phyloP scores from a whole-genome alignment of 1,140 invertebrate genomes.

The Sarcophaga peregrina region DNA sequence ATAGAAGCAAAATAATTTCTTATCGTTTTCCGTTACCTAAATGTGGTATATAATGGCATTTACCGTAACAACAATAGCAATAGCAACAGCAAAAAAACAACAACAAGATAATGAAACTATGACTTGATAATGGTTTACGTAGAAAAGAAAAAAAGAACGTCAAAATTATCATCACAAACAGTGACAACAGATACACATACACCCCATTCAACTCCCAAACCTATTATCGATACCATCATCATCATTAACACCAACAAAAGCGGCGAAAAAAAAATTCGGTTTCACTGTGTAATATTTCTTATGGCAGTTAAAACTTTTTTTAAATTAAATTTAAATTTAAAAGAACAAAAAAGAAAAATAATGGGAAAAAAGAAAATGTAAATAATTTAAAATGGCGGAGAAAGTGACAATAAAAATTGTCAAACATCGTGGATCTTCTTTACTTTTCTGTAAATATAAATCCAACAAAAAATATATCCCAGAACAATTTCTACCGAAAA shows the following conservation, averaged over 20 bases:
- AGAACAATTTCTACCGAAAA: too few species aligned
- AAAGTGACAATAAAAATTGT: too few species aligned
- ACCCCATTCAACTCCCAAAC: not conserved
- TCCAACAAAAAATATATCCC: too few species aligned
- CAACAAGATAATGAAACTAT: not conserved
- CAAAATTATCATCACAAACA: not conserved
- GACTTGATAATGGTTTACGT: not conserved
- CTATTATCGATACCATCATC: not conserved
- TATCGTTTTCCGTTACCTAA: constrained; percentile 37
- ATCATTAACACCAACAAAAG: not conserved
- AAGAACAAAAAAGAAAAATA: not conserved
- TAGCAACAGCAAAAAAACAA: not conserved
- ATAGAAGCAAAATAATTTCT: constrained; percentile 1
- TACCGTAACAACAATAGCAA: too few species aligned
- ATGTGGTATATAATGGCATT: constrained; percentile 20
- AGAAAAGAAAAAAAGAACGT: not conserved
- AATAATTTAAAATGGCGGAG: too few species aligned
- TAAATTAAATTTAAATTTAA: not conserved
- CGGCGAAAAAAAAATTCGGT: too few species aligned
- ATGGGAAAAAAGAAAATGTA: not conserved
- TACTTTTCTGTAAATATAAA: too few species aligned
- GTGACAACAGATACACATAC: not conserved
- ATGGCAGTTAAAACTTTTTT: too few species aligned
- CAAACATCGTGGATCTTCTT: too few species aligned
- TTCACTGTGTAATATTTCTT: too few species aligned